Conservation (phyloP, 1,140 invertebrate species). For the Drosophila miranda region DNA sequence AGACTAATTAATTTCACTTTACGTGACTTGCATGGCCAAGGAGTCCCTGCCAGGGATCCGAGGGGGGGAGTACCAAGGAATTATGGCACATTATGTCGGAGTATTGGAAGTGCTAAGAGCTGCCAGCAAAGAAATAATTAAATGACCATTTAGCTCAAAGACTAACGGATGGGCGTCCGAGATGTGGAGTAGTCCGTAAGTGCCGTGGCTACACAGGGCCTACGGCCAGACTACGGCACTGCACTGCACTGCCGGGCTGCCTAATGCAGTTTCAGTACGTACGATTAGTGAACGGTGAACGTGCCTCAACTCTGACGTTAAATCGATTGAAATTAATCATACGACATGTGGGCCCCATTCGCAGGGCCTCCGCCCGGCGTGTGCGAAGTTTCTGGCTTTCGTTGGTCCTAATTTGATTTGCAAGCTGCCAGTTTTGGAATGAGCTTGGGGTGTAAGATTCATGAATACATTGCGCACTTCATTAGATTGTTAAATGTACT, state of each 20-base stretch:
- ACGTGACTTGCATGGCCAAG: conserved; percentile 65
- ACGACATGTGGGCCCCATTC: neutral
- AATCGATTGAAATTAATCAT: neutral
- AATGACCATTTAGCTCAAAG: conserved; percentile 38
- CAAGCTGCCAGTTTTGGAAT: too few relatives aligned
- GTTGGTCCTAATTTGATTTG: neutral
- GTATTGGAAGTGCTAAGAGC: conserved; percentile 45
- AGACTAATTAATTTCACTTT: conserved; percentile 70
- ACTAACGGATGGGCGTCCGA: neutral
- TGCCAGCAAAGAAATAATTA: conserved; percentile 46
- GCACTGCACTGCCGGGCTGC: too few relatives aligned
- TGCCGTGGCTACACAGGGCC: neutral
- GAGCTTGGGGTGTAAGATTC: conserved; percentile 1
- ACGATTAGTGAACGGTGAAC: too few relatives aligned
- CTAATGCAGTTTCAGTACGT: too few relatives aligned
- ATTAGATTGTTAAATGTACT: conserved; percentile 19
- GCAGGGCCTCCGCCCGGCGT: too few relatives aligned
- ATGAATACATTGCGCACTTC: conserved; percentile 37
- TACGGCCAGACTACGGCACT: too few relatives aligned
- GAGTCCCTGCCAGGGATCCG: neutral
- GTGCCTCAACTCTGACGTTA: too few relatives aligned
- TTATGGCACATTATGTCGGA: conserved; percentile 45
- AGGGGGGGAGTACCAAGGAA: conserved; percentile 9
- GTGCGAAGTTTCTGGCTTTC: neutral
- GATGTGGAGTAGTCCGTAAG: neutral